These are phyloP conservation scores for Tyto alba DNA, from an alignment of 2,113 vertebrate species.

Conservation along the genomic window DNA sequence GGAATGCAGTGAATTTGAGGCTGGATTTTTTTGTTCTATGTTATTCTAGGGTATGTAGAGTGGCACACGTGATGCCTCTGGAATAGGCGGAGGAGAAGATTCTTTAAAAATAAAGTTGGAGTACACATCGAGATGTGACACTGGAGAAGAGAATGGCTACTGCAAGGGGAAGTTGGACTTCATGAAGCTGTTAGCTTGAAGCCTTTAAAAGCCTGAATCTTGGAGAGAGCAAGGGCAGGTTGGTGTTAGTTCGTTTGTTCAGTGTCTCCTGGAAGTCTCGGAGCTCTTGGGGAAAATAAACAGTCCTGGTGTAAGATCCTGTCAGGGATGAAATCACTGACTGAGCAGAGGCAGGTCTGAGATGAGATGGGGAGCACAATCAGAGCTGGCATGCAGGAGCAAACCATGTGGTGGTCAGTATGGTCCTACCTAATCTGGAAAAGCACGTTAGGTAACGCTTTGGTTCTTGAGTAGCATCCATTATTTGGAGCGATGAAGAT, in stretches of 20 bases:
- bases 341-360: background rate
- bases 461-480: background rate
- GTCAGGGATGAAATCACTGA: background rate
- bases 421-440: background rate
- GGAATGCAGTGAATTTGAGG: background rate
- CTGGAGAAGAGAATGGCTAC: background rate
- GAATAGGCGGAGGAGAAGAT: background rate
- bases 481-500: background rate
- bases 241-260: background rate
- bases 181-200: background rate
- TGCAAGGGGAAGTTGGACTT: background rate
- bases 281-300: background rate
- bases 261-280: background rate
- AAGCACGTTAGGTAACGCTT: background rate
- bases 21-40: background rate
- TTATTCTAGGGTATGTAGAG: background rate
- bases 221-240: too few relatives aligned
- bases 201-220: background rate
- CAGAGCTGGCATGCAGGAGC: background rate
- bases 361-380: background rate
- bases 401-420: accelerated
- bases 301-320: background rate
- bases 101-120: background rate
- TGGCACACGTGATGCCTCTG: background rate
- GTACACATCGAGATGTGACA: background rate